phyloP scores from a whole-genome alignment of 1,140 invertebrate genomes.

The Camponotus pennsylvanicus region DNA sequence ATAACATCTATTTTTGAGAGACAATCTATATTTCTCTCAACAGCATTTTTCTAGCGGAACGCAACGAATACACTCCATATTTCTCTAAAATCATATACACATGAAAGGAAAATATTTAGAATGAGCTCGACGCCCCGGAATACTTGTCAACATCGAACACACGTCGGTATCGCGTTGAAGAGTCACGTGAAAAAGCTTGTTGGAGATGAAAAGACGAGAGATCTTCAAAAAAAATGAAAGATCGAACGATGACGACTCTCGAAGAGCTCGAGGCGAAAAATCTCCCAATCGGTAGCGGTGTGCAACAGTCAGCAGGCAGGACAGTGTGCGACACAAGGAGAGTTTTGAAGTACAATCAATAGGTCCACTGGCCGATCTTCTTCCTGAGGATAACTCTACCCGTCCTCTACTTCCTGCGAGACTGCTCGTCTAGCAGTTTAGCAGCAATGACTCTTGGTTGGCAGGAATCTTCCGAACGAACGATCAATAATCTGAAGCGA shows the following conservation, averaged over 20 bases:
- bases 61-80: constrained; percentile 39
- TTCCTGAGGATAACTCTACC: constrained; percentile 69
- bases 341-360: constrained; percentile 74
- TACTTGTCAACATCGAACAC: constrained; percentile 31
- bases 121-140: constrained; percentile 27
- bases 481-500: constrained; percentile 76
- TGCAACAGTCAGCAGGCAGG: constrained; percentile 72
- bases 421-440: constrained; percentile 76
- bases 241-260: neutral
- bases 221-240: neutral
- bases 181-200: neutral
- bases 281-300: constrained; percentile 52
- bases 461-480: constrained; percentile 75
- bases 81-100: constrained; percentile 41
- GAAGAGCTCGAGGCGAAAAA: neutral
- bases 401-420: constrained; percentile 72
- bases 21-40: constrained; percentile 31
- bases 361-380: constrained; percentile 74
- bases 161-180: neutral
- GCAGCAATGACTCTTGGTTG: constrained; percentile 74
- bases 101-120: constrained; percentile 57
- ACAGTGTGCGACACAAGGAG: constrained; percentile 48
- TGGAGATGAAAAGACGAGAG: constrained; percentile 29
- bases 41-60: constrained; percentile 34
- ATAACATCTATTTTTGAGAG: neutral